Conservation (phyloP, 64 coral and sea anemone species). For the Stichodactyla helianthus region DNA sequence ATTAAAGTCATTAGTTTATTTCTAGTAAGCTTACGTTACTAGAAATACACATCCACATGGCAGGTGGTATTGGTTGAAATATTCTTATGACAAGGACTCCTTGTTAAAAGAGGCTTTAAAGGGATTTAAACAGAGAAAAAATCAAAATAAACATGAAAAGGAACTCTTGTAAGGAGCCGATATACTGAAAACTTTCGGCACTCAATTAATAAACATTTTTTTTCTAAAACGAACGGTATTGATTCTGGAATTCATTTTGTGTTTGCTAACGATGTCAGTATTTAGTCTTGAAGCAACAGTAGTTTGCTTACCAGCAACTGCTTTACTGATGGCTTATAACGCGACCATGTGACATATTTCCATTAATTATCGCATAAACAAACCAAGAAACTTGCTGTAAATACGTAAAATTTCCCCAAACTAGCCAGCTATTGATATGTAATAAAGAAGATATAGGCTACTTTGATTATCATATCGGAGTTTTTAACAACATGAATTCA, state of each 20-base stretch:
- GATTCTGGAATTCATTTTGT: too few species aligned
- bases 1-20: background rate
- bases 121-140: background rate
- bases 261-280: background rate
- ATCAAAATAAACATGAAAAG: background rate
- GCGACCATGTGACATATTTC: background rate
- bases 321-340: background rate
- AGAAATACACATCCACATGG: background rate
- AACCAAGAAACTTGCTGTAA: background rate
- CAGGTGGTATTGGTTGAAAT: background rate
- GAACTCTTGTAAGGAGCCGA: background rate
- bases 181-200: background rate
- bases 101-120: constrained; percentile 12
- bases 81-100: background rate
- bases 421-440: background rate
- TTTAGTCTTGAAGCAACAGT: background rate
- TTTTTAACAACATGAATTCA: background rate
- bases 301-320: background rate
- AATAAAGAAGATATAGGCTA: background rate
- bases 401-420: background rate
- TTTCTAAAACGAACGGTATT: background rate
- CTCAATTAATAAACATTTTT: background rate
- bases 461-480: too few species aligned
- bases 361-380: background rate
- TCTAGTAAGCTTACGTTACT: background rate